Conservation (phyloP, 2,888 invertebrate genomes). For the Lasioglossum vierecki region DNA sequence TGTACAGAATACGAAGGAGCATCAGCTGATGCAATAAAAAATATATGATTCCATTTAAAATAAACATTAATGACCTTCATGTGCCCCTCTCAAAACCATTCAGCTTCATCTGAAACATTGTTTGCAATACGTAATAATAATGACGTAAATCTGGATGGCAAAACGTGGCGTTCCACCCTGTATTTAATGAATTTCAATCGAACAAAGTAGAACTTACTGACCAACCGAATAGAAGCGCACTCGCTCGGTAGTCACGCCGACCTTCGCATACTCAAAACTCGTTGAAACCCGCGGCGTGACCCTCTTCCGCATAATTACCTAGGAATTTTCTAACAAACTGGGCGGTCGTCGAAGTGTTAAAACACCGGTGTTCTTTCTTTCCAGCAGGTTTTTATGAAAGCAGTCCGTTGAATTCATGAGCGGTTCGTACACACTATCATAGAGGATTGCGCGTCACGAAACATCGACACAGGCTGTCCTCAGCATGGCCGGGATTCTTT, state of each 20-base stretch:
- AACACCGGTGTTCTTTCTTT: background rate
- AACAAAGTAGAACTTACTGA: no score
- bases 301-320: conserved; percentile 4
- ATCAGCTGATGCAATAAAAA: no score
- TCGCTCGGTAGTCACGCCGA: background rate
- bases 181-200: no score
- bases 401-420: background rate
- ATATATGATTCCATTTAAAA: no score
- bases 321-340: background rate
- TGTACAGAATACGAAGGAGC: no score
- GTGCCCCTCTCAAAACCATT: no score
- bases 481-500: conserved; percentile 32
- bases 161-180: no score
- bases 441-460: conserved; percentile 3
- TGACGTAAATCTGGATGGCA: no score
- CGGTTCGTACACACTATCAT: background rate
- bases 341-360: background rate
- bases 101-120: no score
- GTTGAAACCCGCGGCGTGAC: background rate
- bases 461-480: conserved; percentile 31
- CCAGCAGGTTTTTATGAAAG: background rate
- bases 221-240: background rate
- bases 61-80: no score
- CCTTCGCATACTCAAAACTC: background rate
- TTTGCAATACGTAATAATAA: no score